These are phyloP conservation scores for Drosophila orosa DNA, from an alignment of 1,140 invertebrate species.

Conservation along the genomic window DNA sequence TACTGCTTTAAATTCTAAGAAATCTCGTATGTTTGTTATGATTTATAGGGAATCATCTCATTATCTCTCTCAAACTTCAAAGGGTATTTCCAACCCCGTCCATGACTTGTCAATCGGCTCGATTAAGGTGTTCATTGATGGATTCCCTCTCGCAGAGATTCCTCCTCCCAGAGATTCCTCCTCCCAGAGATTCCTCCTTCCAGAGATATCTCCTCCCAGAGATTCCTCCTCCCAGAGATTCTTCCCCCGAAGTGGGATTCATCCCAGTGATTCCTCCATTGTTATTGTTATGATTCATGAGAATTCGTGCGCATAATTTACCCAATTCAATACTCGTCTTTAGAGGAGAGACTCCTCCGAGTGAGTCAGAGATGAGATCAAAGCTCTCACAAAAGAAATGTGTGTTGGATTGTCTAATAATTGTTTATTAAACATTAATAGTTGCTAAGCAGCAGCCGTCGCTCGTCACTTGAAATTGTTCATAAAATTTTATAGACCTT, in stretches of 20 bases:
- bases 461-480: conserved; percentile 46
- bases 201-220: conserved; percentile 20
- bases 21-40: conserved; percentile 23
- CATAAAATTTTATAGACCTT: conserved; percentile 69
- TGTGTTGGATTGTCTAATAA: conserved; percentile 72
- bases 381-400: conserved; percentile 14
- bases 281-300: conserved; percentile 81
- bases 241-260: too few species aligned
- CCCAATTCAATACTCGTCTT: conserved; percentile 49
- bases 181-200: neutral
- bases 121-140: conserved; percentile 51
- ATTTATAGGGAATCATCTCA: conserved; percentile 13
- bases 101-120: conserved; percentile 21
- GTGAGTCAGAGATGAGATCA: conserved; percentile 51
- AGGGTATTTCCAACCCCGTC: conserved; percentile 1
- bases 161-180: conserved; percentile 9
- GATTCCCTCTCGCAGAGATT: conserved; percentile 29
- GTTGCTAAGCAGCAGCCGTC: conserved; percentile 72
- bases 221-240: conserved; percentile 37
- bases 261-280: conserved; percentile 44
- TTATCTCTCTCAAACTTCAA: conserved; percentile 18
- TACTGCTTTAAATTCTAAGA: neutral
- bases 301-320: conserved; percentile 70
- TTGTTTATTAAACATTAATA: conserved; percentile 82
- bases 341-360: conserved; percentile 19